Evolutionary conservation across 2,113 vertebrate genomes (phyloP), one percentile per base, ranked within the genome.

Genomic region (Corvus moneduloides): DNA sequence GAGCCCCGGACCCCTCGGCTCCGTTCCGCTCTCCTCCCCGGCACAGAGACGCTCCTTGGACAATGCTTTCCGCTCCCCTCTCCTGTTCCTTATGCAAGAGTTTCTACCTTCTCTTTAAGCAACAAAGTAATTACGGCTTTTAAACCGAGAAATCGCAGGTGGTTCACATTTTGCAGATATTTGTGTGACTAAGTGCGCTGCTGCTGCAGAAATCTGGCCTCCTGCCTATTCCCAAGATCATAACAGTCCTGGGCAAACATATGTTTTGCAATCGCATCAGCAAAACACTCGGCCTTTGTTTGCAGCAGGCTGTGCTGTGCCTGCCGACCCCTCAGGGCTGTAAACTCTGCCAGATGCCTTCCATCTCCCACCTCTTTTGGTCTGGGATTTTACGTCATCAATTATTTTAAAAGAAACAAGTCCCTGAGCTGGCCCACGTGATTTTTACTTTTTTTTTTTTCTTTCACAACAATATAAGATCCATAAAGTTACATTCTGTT

Each of bases 221-320:
- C 69, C 48, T 89, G 95, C 95, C 94, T 87, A 11, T 84, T 95
- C 84, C 91, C 94, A 90, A 84, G 86, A 94, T 93, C 91, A 7
- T 67, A 90, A 86, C 94, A 95, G 91, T 90, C 84, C 94, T 46
- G 89, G 81, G 95, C 94, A 95, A 96, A 97, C 95, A 96, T 78
- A 79, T 68, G 95, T 95, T 97, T 95, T 96, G 96, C 94, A 96
- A 95, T 95, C 93, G 8, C 93, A 93, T 95, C 95, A 92, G 94
- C 95, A 94, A 89, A 97, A 96, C 95, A 94, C 91, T 94, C 84
- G 23, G 94, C 69, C 87, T 96, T 95, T 96, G 96, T 97, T 92
- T 96, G 93, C 93, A 62, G 81, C 91, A 78, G 81, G 72, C 93
- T 95, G 64, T 54, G 48, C 84, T 87, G 24, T 28, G 87, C 91